A percentile compares a stretch with the other conserved stretches of the same genome.
phyloP scores from a whole-genome alignment of 2,888 invertebrate species.

The Agrochola macilenta region DNA sequence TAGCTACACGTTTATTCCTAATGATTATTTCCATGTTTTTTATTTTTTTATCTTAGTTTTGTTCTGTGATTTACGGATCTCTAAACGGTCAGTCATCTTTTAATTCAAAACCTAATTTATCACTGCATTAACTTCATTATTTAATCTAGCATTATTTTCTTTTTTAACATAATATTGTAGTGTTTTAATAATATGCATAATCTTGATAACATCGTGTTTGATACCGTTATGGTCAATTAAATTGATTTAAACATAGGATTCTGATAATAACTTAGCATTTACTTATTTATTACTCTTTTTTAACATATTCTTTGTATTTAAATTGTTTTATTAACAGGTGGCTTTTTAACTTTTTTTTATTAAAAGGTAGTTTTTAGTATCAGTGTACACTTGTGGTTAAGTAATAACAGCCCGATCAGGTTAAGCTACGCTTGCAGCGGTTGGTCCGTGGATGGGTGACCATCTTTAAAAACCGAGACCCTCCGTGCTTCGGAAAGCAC shows the following conservation, averaged over 20 bases:
- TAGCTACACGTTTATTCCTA: too few relatives aligned
- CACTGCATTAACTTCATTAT: conserved; percentile 47
- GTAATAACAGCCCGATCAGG: too few relatives aligned
- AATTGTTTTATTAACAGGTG: conserved; percentile 23
- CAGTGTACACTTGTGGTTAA: too few relatives aligned
- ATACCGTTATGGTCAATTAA: conserved; percentile 53
- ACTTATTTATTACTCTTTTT: conserved; percentile 42
- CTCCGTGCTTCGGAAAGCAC: too few relatives aligned
- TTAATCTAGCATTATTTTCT: conserved; percentile 30
- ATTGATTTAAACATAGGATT: conserved; percentile 46
- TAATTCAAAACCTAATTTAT: conserved; percentile 55
- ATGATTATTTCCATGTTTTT: neutral
- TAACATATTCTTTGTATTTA: conserved; percentile 18
- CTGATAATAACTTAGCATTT: conserved; percentile 32
- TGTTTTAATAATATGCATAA: conserved; percentile 37
- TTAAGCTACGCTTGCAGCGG: too few relatives aligned
- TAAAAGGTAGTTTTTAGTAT: too few relatives aligned
- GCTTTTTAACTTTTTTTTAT: too few relatives aligned
- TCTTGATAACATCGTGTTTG: conserved; percentile 26
- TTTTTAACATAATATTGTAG: conserved; percentile 38
- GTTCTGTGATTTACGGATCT: conserved; percentile 15
- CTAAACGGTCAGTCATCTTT: conserved; percentile 37
- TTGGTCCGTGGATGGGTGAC: too few relatives aligned
- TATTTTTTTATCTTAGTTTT: conserved; percentile 3
- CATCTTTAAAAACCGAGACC: too few relatives aligned